Percentiles rank a stretch among this genome's conserved stretches.
phyloP scores from a whole-genome alignment of 2,888 invertebrate genomes.

The Drosophila vallismaia region DNA sequence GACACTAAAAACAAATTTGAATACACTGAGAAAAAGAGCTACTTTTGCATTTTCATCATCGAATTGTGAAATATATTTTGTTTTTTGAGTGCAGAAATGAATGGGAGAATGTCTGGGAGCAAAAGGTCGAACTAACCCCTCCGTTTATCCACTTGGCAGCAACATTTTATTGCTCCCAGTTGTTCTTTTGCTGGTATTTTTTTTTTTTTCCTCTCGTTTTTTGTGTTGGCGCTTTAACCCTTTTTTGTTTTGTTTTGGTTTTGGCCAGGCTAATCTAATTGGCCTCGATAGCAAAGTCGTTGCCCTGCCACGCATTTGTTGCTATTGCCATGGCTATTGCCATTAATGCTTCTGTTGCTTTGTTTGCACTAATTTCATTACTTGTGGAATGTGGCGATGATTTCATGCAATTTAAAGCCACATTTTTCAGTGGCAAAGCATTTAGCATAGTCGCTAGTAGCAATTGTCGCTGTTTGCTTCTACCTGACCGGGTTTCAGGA shows the following conservation, averaged over 20 bases:
- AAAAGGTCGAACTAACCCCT: slow-evolving; percentile 28
- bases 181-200: not conserved
- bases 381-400: slow-evolving; percentile 75
- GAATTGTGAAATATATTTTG: not conserved
- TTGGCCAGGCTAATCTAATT: slow-evolving; percentile 34
- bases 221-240: slow-evolving; percentile 9
- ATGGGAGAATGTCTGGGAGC: not conserved
- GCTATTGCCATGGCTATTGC: slow-evolving; percentile 7
- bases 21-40: not conserved
- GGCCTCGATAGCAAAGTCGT: slow-evolving; percentile 52
- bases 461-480: slow-evolving; percentile 46
- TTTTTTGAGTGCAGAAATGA: not conserved
- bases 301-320: slow-evolving; percentile 38
- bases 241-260: slow-evolving; percentile 18
- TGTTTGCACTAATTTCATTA: slow-evolving; percentile 76
- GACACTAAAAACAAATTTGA: slow-evolving; percentile 47
- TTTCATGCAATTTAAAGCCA: slow-evolving; percentile 80
- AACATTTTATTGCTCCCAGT: slow-evolving; percentile 28
- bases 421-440: slow-evolving; percentile 71
- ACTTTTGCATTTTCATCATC: not conserved
- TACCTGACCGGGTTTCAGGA: slow-evolving; percentile 21
- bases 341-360: slow-evolving; percentile 31
- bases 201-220: not conserved
- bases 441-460: slow-evolving; percentile 68
- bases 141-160: slow-evolving; percentile 47